Percentiles rank a stretch among this genome's conserved stretches.
phyloP scores from a whole-genome alignment of 1,140 invertebrate genomes.

The Apolygus lucorum region DNA sequence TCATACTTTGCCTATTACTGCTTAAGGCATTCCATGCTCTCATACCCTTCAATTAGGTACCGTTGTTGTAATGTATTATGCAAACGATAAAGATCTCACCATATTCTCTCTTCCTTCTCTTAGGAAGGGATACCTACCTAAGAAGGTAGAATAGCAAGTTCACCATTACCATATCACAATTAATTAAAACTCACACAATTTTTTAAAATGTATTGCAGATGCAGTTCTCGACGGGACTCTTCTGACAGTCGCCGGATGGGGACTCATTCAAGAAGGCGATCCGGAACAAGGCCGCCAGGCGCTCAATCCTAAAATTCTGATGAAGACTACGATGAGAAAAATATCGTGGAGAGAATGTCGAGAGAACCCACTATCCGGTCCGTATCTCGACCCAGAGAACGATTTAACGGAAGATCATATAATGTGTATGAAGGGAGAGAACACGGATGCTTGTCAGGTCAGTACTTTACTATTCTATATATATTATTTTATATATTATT shows the following conservation, averaged over 20 bases:
- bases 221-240: neutral
- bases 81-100: no score
- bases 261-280: neutral
- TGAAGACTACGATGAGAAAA: neutral
- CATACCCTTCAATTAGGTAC: no score
- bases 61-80: no score
- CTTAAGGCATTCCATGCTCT: no score
- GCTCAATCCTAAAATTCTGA: neutral
- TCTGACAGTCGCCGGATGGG: neutral
- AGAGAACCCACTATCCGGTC: neutral
- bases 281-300: neutral
- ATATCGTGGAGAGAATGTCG: neutral
- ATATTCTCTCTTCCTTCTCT: no score
- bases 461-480: neutral
- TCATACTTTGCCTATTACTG: no score
- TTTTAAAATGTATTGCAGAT: no score
- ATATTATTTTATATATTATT: no score
- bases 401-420: neutral
- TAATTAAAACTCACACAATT: no score
- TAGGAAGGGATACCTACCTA: no score
- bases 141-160: no score
- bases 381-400: neutral
- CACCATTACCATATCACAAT: no score
- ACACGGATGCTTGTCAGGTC: slow-evolving; percentile 23
- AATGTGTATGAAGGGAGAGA: slow-evolving; percentile 11